Evolutionary conservation across 1,140 invertebrate species (phyloP), one percentile per base, ranked within the genome.

Genomic region (Meloidogyne hapla): DNA sequence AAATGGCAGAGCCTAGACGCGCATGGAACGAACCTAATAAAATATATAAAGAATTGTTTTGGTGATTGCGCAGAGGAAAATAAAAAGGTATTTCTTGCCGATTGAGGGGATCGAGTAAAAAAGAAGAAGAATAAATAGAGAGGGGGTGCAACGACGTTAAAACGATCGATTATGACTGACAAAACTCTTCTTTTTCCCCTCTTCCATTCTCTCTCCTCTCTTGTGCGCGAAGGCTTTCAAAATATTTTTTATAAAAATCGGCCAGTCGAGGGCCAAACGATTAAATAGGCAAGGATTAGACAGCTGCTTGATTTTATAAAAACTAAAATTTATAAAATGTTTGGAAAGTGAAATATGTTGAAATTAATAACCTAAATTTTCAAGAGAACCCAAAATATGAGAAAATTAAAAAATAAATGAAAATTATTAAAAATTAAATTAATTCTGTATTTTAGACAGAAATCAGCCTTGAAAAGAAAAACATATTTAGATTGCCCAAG

Each of bases 161-260:
- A 28, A 73, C 33, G 48, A 62, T 73, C 33, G 56, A 38, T 38
- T 48, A 62, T 26, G 42, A 12, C 45, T 56, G 69, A 70, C 69
- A 42, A 56, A 56, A 38, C 42, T 70, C 21, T 26, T 12, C 13
- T 15, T 13, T 4, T n/a, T 18, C 13, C 15, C 48, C 5, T 0
- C 15, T 5, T 8, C 56, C 9, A 2, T 38, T 21, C 42, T 21
- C 2, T 38, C 21, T 64, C 23, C 26, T 63, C 25, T 25, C 38
- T 18, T 45, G 64, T 28, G 70, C 70, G 70, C n/a, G 23, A 28
- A 45, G 38, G 68, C 45, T 70, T 70, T 45, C 28, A 56, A 56
- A 56, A 56, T 56, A 33, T 33, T 6, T n/a, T n/a, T n/a, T n/a
- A n/a, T n/a, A n/a, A n/a, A 6, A 56, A 4, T 56, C 18, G 6